phyloP scores from a whole-genome alignment of 2,113 vertebrate species.

The Vimba vimba region DNA sequence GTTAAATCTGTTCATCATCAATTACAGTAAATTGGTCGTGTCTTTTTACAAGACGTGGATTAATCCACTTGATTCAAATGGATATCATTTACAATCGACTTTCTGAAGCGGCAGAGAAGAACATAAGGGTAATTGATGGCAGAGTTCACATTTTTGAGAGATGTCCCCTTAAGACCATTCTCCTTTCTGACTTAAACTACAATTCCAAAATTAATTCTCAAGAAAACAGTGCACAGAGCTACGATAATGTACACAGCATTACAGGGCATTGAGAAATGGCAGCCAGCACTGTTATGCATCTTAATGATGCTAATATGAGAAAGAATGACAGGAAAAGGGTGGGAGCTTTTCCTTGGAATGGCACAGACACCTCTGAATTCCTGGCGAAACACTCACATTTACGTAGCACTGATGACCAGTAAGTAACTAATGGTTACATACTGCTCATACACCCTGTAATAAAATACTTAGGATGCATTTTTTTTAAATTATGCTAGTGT shows the following conservation, averaged over 20 bases:
- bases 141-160: no score
- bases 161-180: no score
- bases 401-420: neutral
- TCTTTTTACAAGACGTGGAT: no score
- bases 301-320: conserved; percentile 53
- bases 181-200: no score
- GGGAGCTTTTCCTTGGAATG: conserved; percentile 54
- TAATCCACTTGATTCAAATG: no score
- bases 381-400: neutral
- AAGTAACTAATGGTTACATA: neutral
- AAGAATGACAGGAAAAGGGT: conserved; percentile 74
- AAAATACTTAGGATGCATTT: neutral
- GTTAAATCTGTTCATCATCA: no score
- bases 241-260: conserved; percentile 18
- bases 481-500: neutral
- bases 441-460: neutral
- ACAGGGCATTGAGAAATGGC: conserved; percentile 60
- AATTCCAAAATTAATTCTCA: no score
- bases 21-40: no score
- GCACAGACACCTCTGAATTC: conserved; percentile 19
- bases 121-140: no score
- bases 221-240: no score
- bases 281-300: conserved; percentile 46
- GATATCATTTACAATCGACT: no score
- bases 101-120: no score